Conservation (phyloP, 2,113 vertebrate species). For the Colossoma macropomum region DNA sequence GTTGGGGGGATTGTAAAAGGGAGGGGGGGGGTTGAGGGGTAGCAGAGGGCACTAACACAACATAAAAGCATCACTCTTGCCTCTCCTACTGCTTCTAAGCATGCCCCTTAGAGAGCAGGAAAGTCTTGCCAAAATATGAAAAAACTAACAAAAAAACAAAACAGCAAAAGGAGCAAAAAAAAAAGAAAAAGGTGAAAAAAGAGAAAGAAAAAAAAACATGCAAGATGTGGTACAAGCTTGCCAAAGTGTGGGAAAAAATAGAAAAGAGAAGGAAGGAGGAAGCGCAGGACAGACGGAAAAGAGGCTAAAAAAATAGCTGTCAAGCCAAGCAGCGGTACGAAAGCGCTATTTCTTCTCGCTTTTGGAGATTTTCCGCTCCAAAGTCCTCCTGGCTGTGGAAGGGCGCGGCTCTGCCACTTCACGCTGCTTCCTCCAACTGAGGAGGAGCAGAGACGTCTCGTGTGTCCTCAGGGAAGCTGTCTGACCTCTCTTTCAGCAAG, state of each 20-base stretch:
- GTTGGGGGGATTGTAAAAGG: constrained; percentile 11
- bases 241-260: neutral
- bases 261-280: neutral
- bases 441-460: constrained; percentile 19
- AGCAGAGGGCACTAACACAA: constrained; percentile 59
- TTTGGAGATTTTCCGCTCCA: constrained; percentile 26
- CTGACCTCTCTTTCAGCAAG: constrained; percentile 23
- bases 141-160: neutral
- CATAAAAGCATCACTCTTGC: constrained; percentile 55
- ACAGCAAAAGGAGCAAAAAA: neutral
- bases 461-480: neutral
- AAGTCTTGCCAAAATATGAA: constrained; percentile 15
- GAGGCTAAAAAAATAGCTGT: neutral
- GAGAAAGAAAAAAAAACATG: neutral
- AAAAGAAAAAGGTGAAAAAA: neutral
- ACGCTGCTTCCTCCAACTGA: neutral
- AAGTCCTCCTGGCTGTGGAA: neutral
- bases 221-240: neutral
- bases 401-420: neutral
- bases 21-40: neutral
- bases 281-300: constrained; percentile 19
- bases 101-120: neutral
- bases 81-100: constrained; percentile 23
- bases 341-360: constrained; percentile 48
- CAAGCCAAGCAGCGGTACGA: neutral